A percentile compares a stretch with the other conserved stretches of the same genome.
Conservation (phyloP, 2,888 invertebrate species). For the Microctonus hyperodae region DNA sequence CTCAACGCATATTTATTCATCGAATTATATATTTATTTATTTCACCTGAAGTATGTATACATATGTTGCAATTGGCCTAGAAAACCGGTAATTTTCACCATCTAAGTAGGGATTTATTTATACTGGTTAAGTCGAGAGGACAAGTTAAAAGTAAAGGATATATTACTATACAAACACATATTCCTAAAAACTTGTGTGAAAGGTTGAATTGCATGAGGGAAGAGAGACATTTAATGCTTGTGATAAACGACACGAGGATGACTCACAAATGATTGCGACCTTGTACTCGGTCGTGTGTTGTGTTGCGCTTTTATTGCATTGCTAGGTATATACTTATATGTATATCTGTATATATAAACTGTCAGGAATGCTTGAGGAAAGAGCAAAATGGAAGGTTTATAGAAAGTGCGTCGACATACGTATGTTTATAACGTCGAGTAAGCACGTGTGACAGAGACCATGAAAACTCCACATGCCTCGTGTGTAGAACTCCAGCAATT, state of each 20-base stretch:
- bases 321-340: too few relatives aligned
- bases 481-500: background rate
- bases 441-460: slow-evolving; percentile 26
- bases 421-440: background rate
- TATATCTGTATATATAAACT: too few relatives aligned
- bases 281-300: background rate
- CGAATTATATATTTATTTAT: too few relatives aligned
- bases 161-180: too few relatives aligned
- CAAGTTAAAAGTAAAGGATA: background rate
- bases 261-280: slow-evolving; percentile 18
- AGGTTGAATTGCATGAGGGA: background rate
- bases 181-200: background rate
- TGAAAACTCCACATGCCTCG: slow-evolving; percentile 17
- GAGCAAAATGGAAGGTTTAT: slow-evolving; percentile 24
- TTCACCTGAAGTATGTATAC: background rate
- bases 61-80: slow-evolving; percentile 1
- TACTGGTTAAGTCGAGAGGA: slow-evolving; percentile 9
- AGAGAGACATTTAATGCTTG: slow-evolving; percentile 1
- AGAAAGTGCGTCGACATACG: slow-evolving; percentile 29
- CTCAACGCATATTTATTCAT: too few relatives aligned
- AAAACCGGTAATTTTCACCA: slow-evolving; percentile 19
- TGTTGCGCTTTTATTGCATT: background rate
- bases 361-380: slow-evolving; percentile 5
- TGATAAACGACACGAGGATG: slow-evolving; percentile 15
- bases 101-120: background rate